phyloP scores from a whole-genome alignment of 53 echinoderm and acorn worm genomes.

The Apostichopus leukothele region DNA sequence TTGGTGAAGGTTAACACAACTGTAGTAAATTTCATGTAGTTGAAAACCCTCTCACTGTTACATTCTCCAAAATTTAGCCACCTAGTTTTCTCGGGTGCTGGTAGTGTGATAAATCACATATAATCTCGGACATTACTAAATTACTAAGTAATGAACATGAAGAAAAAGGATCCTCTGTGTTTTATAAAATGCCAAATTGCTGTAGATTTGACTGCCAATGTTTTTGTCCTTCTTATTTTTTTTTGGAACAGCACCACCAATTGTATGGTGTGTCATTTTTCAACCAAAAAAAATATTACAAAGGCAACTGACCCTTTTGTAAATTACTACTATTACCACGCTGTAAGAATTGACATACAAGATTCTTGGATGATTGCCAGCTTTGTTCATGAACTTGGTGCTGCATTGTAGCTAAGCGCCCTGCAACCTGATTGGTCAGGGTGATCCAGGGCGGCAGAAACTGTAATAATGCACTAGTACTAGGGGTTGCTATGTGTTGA shows the following conservation, averaged over 20 bases:
- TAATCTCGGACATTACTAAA: too few species aligned
- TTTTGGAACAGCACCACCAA: neutral
- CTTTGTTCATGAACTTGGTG: conserved; percentile 43
- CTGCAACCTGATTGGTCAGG: conserved; percentile 20
- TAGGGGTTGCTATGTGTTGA: neutral
- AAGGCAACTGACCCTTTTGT: conserved; percentile 23
- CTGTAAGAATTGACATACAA: conserved; percentile 20
- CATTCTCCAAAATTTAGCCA: too few species aligned
- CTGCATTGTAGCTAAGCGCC: conserved; percentile 22
- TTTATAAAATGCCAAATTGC: too few species aligned
- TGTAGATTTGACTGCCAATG: too few species aligned
- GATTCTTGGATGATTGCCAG: conserved; percentile 31
- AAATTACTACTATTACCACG: neutral
- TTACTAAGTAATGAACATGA: too few species aligned
- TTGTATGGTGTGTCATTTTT: neutral
- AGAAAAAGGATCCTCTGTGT: too few species aligned
- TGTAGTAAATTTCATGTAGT: too few species aligned
- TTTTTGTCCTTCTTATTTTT: too few species aligned
- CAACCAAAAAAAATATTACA: neutral
- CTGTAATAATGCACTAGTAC: conserved; percentile 27
- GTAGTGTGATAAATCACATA: too few species aligned
- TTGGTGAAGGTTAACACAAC: too few species aligned
- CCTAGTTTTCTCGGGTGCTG: too few species aligned
- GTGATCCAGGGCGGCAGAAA: conserved; percentile 34
- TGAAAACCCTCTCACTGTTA: too few species aligned